A percentile compares a stretch with the other conserved stretches of the same genome.
phyloP scores from a whole-genome alignment of 2,113 vertebrate genomes.

The Monopterus albus region DNA sequence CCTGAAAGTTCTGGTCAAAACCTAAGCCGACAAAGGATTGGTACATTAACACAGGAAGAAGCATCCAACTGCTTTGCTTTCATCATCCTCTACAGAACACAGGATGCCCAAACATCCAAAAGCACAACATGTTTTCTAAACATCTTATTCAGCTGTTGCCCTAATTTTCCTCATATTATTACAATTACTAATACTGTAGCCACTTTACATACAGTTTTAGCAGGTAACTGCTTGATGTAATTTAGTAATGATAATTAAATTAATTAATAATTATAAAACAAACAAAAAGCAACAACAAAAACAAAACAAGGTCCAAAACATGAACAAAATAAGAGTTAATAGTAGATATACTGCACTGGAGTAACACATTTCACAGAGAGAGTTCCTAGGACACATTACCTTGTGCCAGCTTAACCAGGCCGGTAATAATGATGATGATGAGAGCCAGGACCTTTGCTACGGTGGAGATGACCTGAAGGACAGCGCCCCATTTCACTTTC shows the following conservation, averaged over 20 bases:
- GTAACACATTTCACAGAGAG: not conserved
- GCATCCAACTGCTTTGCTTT: not conserved
- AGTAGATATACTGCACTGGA: too few relatives aligned
- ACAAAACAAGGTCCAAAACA: too few relatives aligned
- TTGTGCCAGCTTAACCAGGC: conserved; percentile 81
- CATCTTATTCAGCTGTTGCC: too few relatives aligned
- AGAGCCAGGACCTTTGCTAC: conserved; percentile 85
- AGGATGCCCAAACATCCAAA: not conserved
- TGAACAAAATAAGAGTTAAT: too few relatives aligned
- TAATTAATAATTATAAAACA: too few relatives aligned
- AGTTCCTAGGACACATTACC: conserved; percentile 60
- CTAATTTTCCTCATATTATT: too few relatives aligned
- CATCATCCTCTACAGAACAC: not conserved
- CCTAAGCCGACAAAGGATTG: conserved; percentile 62
- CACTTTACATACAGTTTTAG: too few relatives aligned
- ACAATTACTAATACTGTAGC: too few relatives aligned
- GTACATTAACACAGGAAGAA: not conserved
- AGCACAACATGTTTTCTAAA: not conserved
- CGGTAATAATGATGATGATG: conserved; percentile 84
- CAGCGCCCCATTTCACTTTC: conserved; percentile 87
- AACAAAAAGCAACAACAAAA: too few relatives aligned
- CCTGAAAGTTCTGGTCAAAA: conserved; percentile 80
- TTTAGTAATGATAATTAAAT: too few relatives aligned
- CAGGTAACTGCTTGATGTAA: too few relatives aligned
- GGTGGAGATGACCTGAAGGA: conserved; percentile 85